Conservation (phyloP, 2,888 invertebrate species). For the Heliconius ethilla region DNA sequence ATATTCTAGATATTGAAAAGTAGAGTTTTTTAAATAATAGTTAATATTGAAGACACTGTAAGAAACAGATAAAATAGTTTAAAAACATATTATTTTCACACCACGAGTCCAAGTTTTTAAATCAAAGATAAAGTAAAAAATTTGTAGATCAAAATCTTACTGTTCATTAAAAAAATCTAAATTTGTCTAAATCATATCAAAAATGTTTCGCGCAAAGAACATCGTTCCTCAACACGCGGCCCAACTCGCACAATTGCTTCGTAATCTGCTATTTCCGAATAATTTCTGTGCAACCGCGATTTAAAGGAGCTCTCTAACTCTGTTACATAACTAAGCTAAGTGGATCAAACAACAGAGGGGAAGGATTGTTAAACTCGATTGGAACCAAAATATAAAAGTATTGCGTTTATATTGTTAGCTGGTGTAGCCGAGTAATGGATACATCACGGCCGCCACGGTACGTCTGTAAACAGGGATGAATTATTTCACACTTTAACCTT, state of each 20-base stretch:
- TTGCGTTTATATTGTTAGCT: background rate
- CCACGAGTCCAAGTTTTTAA: no score
- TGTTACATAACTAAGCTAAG: conserved; percentile 27
- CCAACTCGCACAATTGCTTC: conserved; percentile 34
- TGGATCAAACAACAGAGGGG: conserved; percentile 4
- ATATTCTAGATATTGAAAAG: background rate
- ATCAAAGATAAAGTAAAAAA: background rate
- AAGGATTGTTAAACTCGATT: conserved; percentile 1
- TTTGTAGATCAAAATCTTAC: background rate
- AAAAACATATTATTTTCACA: background rate
- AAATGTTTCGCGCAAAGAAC: background rate
- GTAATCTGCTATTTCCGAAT: conserved; percentile 33
- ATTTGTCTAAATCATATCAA: background rate
- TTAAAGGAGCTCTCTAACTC: conserved; percentile 32
- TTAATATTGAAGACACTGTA: background rate
- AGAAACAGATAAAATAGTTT: background rate
- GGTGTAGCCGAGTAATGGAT: background rate
- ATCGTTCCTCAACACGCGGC: conserved; percentile 21
- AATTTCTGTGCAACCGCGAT: conserved; percentile 29
- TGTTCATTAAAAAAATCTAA: background rate
- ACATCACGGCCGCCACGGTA: no score
- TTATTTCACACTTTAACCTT: no score
- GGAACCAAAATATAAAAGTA: conserved; percentile 3
- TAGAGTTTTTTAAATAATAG: no score
- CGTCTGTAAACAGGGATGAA: no score